Evolutionary conservation across 2,113 vertebrate genomes (phyloP).

Genomic region (Aix galericulata): DNA sequence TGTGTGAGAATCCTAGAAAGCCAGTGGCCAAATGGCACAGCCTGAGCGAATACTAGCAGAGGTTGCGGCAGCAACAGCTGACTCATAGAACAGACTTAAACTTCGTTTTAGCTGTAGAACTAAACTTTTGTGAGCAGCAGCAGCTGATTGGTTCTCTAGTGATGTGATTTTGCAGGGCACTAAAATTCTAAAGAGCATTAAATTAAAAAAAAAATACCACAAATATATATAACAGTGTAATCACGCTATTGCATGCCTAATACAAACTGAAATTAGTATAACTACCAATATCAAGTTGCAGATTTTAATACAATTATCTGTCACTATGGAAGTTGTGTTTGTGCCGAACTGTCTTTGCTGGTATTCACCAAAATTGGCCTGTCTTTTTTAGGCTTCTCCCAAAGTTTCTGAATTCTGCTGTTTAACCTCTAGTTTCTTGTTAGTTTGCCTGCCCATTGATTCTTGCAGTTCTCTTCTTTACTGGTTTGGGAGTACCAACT

Average conservation of each 20-base stretch:
- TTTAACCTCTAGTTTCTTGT: conserved; percentile 49
- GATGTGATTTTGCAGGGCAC: conserved; percentile 73
- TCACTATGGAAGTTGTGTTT: conserved; percentile 79
- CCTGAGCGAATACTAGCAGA: conserved; percentile 83
- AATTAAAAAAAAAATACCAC: conserved; percentile 25
- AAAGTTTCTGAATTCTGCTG: conserved; percentile 58
- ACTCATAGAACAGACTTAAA: conserved; percentile 29
- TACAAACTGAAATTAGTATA: conserved; percentile 77
- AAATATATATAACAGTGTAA: conserved; percentile 80
- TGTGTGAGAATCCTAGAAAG: conserved; percentile 88
- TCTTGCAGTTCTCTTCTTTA: conserved; percentile 34
- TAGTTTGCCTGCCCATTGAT: conserved; percentile 37
- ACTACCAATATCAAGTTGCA: conserved; percentile 71
- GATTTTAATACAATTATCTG: conserved; percentile 73
- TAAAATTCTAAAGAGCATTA: conserved; percentile 58
- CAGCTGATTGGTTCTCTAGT: conserved; percentile 67
- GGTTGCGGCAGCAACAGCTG: neutral
- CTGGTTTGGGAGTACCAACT: conserved; percentile 21
- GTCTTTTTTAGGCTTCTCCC: conserved; percentile 72
- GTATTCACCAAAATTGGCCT: conserved; percentile 71
- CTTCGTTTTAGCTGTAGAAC: conserved; percentile 76
- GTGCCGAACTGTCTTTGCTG: conserved; percentile 80
- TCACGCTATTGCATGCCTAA: conserved; percentile 88
- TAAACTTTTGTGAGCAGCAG: conserved; percentile 66
- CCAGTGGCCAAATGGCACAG: conserved; percentile 94